Conservation (phyloP, 2,888 invertebrate genomes). For the Drosophila rubida region DNA sequence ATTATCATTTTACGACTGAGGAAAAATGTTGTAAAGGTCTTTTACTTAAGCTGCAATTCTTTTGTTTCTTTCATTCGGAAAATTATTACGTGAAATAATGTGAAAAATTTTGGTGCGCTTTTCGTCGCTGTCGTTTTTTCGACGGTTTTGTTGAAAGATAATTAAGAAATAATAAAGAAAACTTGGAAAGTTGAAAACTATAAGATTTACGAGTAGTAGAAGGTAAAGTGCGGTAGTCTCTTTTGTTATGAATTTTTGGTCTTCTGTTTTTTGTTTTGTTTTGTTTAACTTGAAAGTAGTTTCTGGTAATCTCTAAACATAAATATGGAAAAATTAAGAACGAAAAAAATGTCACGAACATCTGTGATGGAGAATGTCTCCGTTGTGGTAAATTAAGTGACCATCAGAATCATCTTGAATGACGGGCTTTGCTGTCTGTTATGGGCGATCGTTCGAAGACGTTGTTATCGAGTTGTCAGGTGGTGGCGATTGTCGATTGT, state of each 20-base stretch:
- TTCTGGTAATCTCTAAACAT: slow-evolving; percentile 65
- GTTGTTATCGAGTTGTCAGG: slow-evolving; percentile 33
- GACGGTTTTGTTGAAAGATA: slow-evolving; percentile 43
- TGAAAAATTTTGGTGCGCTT: slow-evolving; percentile 42
- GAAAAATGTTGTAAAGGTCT: slow-evolving; percentile 25
- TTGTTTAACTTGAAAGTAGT: slow-evolving; percentile 18
- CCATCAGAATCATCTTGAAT: slow-evolving; percentile 99
- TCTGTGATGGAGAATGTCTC: slow-evolving; percentile 99
- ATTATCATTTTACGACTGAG: slow-evolving; percentile 9
- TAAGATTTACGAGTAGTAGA: slow-evolving; percentile 42
- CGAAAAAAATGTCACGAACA: slow-evolving; percentile 95
- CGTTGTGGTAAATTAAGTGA: slow-evolving; percentile 99
- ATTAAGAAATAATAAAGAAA: slow-evolving; percentile 70
- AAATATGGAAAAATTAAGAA: slow-evolving; percentile 82
- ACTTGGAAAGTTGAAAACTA: slow-evolving; percentile 65
- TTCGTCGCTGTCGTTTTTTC: slow-evolving; percentile 15
- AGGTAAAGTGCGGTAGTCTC: slow-evolving; percentile 39
- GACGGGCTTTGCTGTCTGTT: slow-evolving; percentile 88
- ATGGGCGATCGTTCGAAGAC: slow-evolving; percentile 43
- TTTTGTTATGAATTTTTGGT: slow-evolving; percentile 30
- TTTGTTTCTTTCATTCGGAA: slow-evolving; percentile 31
- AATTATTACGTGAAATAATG: slow-evolving; percentile 46
- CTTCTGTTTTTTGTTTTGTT: slow-evolving; percentile 12
- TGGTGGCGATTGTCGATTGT: slow-evolving; percentile 46
- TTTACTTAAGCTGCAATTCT: slow-evolving; percentile 24